Conservation (phyloP, 2,797 vertebrate species). For the Argentina silus region DNA sequence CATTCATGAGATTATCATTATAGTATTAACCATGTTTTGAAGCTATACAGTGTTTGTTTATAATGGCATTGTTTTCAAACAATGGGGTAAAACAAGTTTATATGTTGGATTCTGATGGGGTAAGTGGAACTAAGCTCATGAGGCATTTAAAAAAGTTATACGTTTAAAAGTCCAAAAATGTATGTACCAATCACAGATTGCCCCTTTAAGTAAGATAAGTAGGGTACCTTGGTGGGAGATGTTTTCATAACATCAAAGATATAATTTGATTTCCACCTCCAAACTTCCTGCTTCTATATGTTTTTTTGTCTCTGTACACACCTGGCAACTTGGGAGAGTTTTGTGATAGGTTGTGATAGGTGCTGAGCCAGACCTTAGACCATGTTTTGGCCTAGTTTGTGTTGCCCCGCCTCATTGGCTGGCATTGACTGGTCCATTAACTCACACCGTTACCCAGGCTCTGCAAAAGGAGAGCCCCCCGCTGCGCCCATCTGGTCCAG, state of each 20-base stretch:
- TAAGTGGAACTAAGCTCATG: too few species aligned
- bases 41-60: too few species aligned
- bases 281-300: not conserved
- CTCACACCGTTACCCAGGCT: conserved; percentile 56
- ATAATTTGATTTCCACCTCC: not conserved
- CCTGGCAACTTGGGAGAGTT: not conserved
- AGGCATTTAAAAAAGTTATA: too few species aligned
- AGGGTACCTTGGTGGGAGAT: not conserved
- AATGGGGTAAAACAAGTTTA: too few species aligned
- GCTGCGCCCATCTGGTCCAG: conserved; percentile 56
- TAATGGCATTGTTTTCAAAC: too few species aligned
- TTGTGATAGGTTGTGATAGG: not conserved
- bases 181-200: too few species aligned
- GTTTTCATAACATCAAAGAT: not conserved
- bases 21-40: not conserved
- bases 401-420: conserved; percentile 55
- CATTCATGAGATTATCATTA: too few species aligned
- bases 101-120: too few species aligned
- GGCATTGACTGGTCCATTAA: conserved; percentile 61
- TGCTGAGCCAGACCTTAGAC: conserved; percentile 10
- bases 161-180: too few species aligned
- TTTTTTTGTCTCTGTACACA: too few species aligned
- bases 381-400: conserved; percentile 17
- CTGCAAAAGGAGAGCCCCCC: conserved; percentile 40
- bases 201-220: too few species aligned